These are phyloP conservation scores for Carcinoscorpius rotundicauda DNA, from an alignment of 1,140 invertebrate genomes.

Conservation along the genomic window DNA sequence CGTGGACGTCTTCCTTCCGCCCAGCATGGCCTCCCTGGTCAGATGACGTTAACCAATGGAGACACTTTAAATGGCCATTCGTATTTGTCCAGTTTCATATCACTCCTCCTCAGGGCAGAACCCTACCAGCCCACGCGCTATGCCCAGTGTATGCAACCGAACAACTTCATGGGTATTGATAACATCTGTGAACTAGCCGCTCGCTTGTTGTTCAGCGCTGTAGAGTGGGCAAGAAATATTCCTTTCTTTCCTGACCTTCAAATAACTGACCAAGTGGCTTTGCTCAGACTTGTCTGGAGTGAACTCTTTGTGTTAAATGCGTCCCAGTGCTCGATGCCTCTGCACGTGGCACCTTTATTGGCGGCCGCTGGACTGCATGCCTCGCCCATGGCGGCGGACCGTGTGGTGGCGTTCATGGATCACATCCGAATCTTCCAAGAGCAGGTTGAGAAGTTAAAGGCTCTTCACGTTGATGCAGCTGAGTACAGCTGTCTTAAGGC, in stretches of 20 bases:
- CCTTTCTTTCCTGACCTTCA: conserved; percentile 95
- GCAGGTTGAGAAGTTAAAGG: conserved; percentile 96
- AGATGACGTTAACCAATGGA: conserved; percentile 64
- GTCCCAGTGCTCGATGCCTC: conserved; percentile 93
- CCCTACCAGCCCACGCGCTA: conserved; percentile 90
- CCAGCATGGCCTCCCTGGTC: conserved; percentile 41
- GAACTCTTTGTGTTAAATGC: conserved; percentile 96
- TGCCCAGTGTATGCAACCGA: conserved; percentile 87
- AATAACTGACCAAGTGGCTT: conserved; percentile 73
- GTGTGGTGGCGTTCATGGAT: conserved; percentile 97
- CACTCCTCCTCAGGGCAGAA: conserved; percentile 82
- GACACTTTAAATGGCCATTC: conserved; percentile 71
- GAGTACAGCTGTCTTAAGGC: conserved; percentile 98
- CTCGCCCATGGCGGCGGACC: conserved; percentile 83
- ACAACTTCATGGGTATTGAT: conserved; percentile 84
- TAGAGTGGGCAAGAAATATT: conserved; percentile 96
- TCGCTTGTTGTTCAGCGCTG: conserved; percentile 84
- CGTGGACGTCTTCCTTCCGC: conserved; percentile 87
- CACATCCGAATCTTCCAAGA: conserved; percentile 96
- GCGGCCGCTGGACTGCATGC: conserved; percentile 79
- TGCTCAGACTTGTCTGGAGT: conserved; percentile 89
- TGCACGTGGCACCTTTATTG: conserved; percentile 86
- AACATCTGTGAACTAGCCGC: conserved; percentile 98
- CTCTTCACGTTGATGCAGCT: conserved; percentile 90
- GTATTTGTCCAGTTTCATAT: conserved; percentile 93